Percentiles rank a stretch among this genome's conserved stretches.
These are phyloP conservation scores for Rafetus swinhoei DNA, from an alignment of 2,113 vertebrate genomes.

Conservation along the genomic window DNA sequence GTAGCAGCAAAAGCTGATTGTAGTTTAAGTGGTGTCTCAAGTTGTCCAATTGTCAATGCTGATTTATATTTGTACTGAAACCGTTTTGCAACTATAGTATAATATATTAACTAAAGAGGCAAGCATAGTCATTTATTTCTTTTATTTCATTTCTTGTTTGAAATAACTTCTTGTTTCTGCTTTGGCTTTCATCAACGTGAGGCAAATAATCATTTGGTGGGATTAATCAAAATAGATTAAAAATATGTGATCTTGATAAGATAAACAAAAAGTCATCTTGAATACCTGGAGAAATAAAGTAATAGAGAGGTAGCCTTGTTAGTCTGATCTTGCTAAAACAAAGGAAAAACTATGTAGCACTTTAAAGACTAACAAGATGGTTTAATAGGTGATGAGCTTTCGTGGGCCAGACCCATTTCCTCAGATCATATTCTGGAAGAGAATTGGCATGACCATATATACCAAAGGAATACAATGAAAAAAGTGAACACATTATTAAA, in stretches of 20 bases:
- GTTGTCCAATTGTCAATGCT: rapidly evolving
- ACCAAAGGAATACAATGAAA: too few relatives aligned
- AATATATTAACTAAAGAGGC: rapidly evolving
- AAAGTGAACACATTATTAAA: too few relatives aligned
- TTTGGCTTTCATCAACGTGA: not conserved
- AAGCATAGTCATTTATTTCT: not conserved
- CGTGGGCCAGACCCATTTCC: too few relatives aligned
- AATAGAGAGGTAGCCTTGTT: too few relatives aligned
- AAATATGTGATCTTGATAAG: not conserved
- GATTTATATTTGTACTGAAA: not conserved
- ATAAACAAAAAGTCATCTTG: not conserved
- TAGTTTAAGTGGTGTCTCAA: not conserved
- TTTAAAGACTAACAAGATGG: too few relatives aligned
- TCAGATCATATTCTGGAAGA: too few relatives aligned
- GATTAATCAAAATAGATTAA: rapidly evolving
- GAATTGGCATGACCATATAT: too few relatives aligned
- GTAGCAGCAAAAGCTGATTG: not conserved
- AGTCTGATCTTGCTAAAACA: too few relatives aligned
- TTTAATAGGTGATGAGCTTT: too few relatives aligned
- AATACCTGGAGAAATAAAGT: rapidly evolving
- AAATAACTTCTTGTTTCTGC: not conserved
- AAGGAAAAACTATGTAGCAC: too few relatives aligned
- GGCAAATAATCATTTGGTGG: not conserved
- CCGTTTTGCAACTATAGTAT: rapidly evolving
- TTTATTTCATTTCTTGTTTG: not conserved